Percentiles rank a stretch among this genome's conserved stretches.
Conservation (phyloP, 2,888 invertebrate species). For the Dichetophora obliterata region DNA sequence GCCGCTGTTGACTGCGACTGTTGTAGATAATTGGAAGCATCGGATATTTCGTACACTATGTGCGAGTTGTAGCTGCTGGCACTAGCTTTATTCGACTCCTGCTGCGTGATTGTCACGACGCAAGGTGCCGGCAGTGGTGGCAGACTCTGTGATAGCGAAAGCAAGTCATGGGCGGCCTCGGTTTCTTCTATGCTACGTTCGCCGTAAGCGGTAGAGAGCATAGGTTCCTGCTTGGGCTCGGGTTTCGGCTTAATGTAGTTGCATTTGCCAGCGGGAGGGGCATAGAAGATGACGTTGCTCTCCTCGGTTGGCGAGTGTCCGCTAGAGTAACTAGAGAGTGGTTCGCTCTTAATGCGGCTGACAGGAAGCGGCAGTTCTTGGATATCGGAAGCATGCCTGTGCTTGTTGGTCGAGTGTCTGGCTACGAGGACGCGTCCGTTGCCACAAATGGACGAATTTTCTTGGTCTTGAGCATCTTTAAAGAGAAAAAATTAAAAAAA, state of each 20-base stretch:
- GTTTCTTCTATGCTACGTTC: constrained; percentile 85
- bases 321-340: neutral
- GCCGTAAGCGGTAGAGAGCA: constrained; percentile 58
- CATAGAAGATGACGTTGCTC: constrained; percentile 69
- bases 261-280: constrained; percentile 63
- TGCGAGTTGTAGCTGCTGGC: constrained; percentile 51
- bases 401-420: constrained; percentile 9
- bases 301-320: constrained; percentile 54
- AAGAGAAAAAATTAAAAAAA: constrained; percentile 9
- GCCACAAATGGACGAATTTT: constrained; percentile 39
- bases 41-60: constrained; percentile 68
- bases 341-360: constrained; percentile 24
- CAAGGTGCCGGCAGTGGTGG: constrained; percentile 82
- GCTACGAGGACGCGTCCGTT: neutral
- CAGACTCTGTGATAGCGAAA: constrained; percentile 82
- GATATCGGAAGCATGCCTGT: neutral
- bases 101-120: constrained; percentile 76
- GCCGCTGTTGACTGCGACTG: constrained; percentile 49
- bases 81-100: constrained; percentile 48
- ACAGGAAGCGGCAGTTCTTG: constrained; percentile 16
- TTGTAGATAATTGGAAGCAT: constrained; percentile 59
- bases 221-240: constrained; percentile 30
- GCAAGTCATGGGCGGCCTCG: constrained; percentile 87
- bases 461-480: neutral
- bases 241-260: constrained; percentile 35